Percentiles rank a stretch among this genome's conserved stretches.
phyloP scores from a whole-genome alignment of 2,888 invertebrate species.

The Plebejus argus region DNA sequence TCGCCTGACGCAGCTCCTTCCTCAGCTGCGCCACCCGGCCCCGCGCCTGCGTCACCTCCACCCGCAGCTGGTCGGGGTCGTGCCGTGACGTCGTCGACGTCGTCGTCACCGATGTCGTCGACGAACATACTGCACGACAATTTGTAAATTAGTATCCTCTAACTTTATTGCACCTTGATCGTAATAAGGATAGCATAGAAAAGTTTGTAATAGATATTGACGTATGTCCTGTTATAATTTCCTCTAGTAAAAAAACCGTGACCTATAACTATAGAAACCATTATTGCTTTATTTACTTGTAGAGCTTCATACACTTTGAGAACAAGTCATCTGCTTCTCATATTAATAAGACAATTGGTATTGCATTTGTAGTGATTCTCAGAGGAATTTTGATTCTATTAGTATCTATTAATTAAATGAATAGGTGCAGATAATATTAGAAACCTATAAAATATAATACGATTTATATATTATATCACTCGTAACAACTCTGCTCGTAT shows the following conservation, averaged over 20 bases:
- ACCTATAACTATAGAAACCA: background rate
- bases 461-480: too few species aligned
- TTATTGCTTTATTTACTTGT: background rate
- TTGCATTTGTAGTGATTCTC: slow-evolving; percentile 25
- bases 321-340: background rate
- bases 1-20: slow-evolving; percentile 94
- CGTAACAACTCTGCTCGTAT: too few species aligned
- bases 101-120: slow-evolving; percentile 83
- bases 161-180: too few species aligned
- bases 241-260: background rate
- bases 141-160: background rate
- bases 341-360: slow-evolving; percentile 24
- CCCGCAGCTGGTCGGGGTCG: slow-evolving; percentile 95
- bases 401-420: background rate
- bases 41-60: slow-evolving; percentile 94
- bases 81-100: slow-evolving; percentile 95
- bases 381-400: slow-evolving; percentile 1
- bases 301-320: slow-evolving; percentile 16
- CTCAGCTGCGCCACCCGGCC: slow-evolving; percentile 93
- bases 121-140: slow-evolving; percentile 87
- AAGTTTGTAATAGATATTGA: too few species aligned
- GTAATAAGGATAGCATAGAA: too few species aligned
- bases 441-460: background rate
- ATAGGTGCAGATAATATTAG: background rate
- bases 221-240: too few species aligned